Evolutionary conservation across 2,113 vertebrate genomes (phyloP).

Genomic region (Ariopsis seemanni): DNA sequence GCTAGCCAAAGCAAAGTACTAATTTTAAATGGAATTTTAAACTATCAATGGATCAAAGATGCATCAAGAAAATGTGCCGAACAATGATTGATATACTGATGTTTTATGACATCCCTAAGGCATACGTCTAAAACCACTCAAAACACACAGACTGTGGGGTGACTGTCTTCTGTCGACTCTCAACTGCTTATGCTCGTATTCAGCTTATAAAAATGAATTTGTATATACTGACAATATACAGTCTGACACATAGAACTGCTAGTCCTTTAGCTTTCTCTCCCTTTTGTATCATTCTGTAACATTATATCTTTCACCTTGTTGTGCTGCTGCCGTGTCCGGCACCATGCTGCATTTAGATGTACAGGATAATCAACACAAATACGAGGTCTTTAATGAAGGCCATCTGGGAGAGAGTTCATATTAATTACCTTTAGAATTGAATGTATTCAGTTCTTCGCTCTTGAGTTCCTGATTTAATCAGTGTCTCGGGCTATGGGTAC

Average conservation of each 20-base stretch:
- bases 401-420: slow-evolving; percentile 15
- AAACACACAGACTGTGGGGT: not conserved
- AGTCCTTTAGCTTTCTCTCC: slow-evolving; percentile 2
- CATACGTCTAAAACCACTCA: not conserved
- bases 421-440: slow-evolving; percentile 46
- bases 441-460: slow-evolving; percentile 30
- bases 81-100: not conserved
- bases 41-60: not conserved
- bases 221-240: not conserved
- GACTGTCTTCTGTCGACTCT: not conserved
- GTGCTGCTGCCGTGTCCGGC: not conserved
- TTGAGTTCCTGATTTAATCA: slow-evolving; percentile 43
- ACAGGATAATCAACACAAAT: slow-evolving; percentile 38
- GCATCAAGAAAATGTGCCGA: not conserved
- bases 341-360: not conserved
- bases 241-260: not conserved
- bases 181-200: not conserved
- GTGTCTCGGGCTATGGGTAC: not conserved
- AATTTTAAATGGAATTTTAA: not conserved
- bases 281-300: slow-evolving; percentile 8
- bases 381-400: slow-evolving; percentile 38
- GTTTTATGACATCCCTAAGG: not conserved
- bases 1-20: not conserved
- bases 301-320: slow-evolving; percentile 17
- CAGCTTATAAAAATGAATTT: not conserved